Conservation (phyloP, 1,140 invertebrate species). For the Globodera rostochiensis region DNA sequence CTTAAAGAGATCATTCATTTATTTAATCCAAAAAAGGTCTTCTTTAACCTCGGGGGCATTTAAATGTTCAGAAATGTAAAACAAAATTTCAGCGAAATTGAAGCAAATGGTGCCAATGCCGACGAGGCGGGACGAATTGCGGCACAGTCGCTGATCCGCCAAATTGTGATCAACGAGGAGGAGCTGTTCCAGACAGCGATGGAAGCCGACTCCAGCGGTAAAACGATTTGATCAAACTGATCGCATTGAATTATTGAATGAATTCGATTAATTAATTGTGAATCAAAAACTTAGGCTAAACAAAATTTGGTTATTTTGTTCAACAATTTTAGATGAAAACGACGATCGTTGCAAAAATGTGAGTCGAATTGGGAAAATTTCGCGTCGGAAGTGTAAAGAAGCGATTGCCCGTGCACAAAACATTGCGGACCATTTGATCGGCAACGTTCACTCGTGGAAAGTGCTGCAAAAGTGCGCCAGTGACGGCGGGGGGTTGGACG, state of each 20-base stretch:
- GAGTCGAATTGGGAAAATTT: slow-evolving; percentile 24
- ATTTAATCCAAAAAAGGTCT: too few species aligned
- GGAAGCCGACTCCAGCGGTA: slow-evolving; percentile 20
- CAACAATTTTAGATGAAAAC: slow-evolving; percentile 15
- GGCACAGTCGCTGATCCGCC: slow-evolving; percentile 22
- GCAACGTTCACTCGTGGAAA: slow-evolving; percentile 19
- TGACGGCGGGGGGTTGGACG: neutral
- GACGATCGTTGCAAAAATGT: slow-evolving; percentile 20
- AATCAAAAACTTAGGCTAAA: too few species aligned
- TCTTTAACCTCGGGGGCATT: too few species aligned
- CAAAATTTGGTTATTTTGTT: too few species aligned
- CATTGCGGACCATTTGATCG: slow-evolving; percentile 9
- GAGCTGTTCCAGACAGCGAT: slow-evolving; percentile 22
- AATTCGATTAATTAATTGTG: too few species aligned
- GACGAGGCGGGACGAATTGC: slow-evolving; percentile 7
- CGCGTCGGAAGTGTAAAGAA: slow-evolving; percentile 26
- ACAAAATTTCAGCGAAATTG: neutral
- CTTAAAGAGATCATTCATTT: too few species aligned
- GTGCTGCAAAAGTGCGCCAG: slow-evolving; percentile 13
- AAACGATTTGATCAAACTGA: neutral
- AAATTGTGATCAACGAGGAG: slow-evolving; percentile 25
- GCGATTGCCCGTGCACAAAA: slow-evolving; percentile 18
- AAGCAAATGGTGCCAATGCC: slow-evolving; percentile 7
- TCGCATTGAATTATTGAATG: too few species aligned
- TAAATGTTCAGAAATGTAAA: neutral